These are phyloP conservation scores for Julus scanicus DNA, from an alignment of 2,888 invertebrate genomes.

Conservation along the genomic window DNA sequence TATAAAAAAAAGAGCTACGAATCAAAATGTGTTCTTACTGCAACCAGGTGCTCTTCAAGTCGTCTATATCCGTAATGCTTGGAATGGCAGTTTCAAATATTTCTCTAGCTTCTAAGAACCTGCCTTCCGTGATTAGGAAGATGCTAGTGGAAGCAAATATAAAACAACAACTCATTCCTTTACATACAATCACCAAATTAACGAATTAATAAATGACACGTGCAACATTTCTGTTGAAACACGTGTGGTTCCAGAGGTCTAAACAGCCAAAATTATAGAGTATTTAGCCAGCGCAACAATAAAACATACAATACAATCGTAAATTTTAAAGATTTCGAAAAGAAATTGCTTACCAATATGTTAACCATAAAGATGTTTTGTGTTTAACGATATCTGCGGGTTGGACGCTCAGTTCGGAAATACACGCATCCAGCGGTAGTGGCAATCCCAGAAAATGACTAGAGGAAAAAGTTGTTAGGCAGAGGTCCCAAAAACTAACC, in stretches of 20 bases:
- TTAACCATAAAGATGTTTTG: constrained; percentile 53
- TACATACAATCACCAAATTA: background rate
- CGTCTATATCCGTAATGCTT: background rate
- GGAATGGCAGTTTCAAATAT: constrained; percentile 53
- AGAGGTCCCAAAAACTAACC: background rate
- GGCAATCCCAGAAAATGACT: constrained; percentile 50
- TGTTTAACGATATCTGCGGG: background rate
- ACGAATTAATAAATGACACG: background rate
- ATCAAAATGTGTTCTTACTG: constrained; percentile 51
- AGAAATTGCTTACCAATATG: constrained; percentile 52
- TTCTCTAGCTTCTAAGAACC: constrained; percentile 46
- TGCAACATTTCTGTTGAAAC: background rate
- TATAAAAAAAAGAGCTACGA: background rate
- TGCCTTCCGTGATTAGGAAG: constrained; percentile 50
- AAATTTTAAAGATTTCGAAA: background rate
- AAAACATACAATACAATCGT: background rate
- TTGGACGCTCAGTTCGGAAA: background rate
- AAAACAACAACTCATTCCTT: background rate
- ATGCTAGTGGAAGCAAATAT: constrained; percentile 22
- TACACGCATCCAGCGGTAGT: background rate
- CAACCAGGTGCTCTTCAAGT: constrained; percentile 52
- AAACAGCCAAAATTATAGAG: background rate
- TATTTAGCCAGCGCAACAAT: background rate
- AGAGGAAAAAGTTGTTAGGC: background rate
- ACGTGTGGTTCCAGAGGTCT: background rate